Evolutionary conservation across 2,797 vertebrate species (phyloP), one percentile per base, ranked within the genome.

Genomic region (Syngnathus rostellatus): DNA sequence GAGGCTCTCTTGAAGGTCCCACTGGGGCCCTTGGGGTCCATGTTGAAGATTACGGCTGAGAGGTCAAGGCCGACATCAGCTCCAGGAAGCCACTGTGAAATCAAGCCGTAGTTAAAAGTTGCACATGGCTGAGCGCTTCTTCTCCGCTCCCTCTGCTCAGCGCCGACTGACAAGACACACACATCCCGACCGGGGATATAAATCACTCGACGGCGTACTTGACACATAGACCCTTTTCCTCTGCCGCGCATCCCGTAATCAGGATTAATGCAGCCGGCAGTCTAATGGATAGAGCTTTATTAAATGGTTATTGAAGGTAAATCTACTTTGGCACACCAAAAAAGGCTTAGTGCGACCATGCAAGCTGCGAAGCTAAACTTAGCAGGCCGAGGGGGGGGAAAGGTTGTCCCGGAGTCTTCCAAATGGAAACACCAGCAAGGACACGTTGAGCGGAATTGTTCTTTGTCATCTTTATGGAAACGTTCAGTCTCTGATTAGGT

Each of bases 271-370:
- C 91, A 87, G 85, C 79, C 83, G 65, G 90, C 90, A 92, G 93
- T 94, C 93, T 91, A 94, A 94, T 94, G 94, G 92, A 92, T 88
- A 86, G 93, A 94, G 94, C 95, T 96, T 99, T 96, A 94, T 93
- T 94, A 98, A 97, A 98, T 96, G 93, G 93, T 90, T 92, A 98
- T 94, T 95, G 94, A 91, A 94, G 91, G 92, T 92, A 95, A 97
- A 98, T 96, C 95, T 93, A 93, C 94, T 97, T 93, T 94, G 86
- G 86, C 85, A 88, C 89, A 91, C 82, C 86, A 90, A 90, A 91
- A 89, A 85, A 78, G 83, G 83, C 88, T 91, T 84, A 89, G 81
- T 85, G 78, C 74, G 66, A 68, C 75, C 50, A 70, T 76, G 72
- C 72, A 80, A 81, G 82, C 79, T 79, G 87, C 83, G 85, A 83